Percentiles rank a stretch among this genome's conserved stretches.
phyloP scores from a whole-genome alignment of 2,888 invertebrate genomes.

The Torymus auratus region DNA sequence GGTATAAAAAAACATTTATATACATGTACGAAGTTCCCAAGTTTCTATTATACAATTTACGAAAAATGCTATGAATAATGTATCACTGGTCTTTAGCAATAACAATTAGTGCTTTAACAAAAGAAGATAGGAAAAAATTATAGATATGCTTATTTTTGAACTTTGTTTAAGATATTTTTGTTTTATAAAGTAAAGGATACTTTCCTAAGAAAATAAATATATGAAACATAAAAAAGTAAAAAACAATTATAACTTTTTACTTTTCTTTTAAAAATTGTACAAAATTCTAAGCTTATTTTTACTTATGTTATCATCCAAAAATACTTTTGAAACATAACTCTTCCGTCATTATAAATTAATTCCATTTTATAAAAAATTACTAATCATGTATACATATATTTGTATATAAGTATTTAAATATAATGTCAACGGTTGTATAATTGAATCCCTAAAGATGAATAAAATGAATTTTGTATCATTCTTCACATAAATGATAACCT shows the following conservation, averaged over 20 bases:
- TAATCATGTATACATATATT: neutral
- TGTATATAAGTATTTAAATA: too few relatives aligned
- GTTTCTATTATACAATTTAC: slow-evolving; percentile 46
- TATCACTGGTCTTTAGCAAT: slow-evolving; percentile 30
- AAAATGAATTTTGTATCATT: too few relatives aligned
- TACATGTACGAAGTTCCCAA: slow-evolving; percentile 41
- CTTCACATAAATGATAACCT: too few relatives aligned
- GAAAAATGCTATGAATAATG: slow-evolving; percentile 29
- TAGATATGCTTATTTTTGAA: slow-evolving; percentile 39
- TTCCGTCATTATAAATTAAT: neutral
- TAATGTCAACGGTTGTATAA: too few relatives aligned
- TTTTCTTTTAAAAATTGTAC: slow-evolving; percentile 17
- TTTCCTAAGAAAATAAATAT: slow-evolving; percentile 12
- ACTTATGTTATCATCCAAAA: slow-evolving; percentile 28
- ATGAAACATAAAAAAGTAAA: slow-evolving; percentile 3
- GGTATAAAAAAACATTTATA: slow-evolving; percentile 46
- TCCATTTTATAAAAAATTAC: neutral
- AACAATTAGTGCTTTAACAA: slow-evolving; percentile 10
- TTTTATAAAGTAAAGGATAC: slow-evolving; percentile 24
- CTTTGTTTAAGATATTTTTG: slow-evolving; percentile 35
- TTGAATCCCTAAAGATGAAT: too few relatives aligned
- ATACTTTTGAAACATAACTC: slow-evolving; percentile 33
- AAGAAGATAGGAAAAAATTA: slow-evolving; percentile 12
- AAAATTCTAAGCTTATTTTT: slow-evolving; percentile 10
- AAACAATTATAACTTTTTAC: neutral